Conservation (phyloP, 2,113 vertebrate species). For the Sialia sialis region DNA sequence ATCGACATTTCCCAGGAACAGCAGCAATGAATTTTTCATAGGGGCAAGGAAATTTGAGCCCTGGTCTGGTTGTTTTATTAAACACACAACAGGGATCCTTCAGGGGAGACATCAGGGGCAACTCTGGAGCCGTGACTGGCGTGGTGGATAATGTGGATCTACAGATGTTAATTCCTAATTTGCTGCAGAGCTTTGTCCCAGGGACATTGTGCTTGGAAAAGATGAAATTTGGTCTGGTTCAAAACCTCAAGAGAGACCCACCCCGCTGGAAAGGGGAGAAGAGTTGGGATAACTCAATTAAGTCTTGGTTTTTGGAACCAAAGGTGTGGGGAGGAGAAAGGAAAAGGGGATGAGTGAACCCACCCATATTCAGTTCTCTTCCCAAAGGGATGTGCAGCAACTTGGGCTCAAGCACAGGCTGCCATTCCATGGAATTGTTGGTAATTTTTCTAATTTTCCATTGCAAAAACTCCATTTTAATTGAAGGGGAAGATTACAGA, state of each 20-base stretch:
- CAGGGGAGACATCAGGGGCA: background rate
- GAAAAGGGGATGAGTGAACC: background rate
- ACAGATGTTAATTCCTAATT: slow-evolving; percentile 35
- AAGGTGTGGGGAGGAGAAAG: background rate
- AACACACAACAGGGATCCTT: slow-evolving; percentile 44
- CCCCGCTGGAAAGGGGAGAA: background rate
- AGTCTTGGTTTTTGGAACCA: background rate
- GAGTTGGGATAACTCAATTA: background rate
- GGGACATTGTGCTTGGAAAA: background rate
- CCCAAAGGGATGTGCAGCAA: background rate
- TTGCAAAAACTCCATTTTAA: background rate
- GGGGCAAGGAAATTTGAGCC: slow-evolving; percentile 38
- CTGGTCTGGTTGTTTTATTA: slow-evolving; percentile 51
- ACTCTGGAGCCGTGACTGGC: background rate
- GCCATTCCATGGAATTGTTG: background rate
- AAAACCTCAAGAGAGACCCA: background rate
- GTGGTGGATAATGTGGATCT: background rate
- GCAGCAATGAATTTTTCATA: slow-evolving; percentile 56
- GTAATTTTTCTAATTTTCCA: background rate
- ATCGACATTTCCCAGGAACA: background rate
- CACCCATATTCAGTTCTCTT: background rate
- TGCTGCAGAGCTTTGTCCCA: background rate
- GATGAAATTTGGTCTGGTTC: slow-evolving; percentile 18
- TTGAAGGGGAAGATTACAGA: background rate
- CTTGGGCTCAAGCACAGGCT: background rate